A percentile compares a stretch with the other conserved stretches of the same genome.
These are phyloP conservation scores for Cerceris rybyensis DNA, from an alignment of 2,888 invertebrate genomes.

Conservation along the genomic window DNA sequence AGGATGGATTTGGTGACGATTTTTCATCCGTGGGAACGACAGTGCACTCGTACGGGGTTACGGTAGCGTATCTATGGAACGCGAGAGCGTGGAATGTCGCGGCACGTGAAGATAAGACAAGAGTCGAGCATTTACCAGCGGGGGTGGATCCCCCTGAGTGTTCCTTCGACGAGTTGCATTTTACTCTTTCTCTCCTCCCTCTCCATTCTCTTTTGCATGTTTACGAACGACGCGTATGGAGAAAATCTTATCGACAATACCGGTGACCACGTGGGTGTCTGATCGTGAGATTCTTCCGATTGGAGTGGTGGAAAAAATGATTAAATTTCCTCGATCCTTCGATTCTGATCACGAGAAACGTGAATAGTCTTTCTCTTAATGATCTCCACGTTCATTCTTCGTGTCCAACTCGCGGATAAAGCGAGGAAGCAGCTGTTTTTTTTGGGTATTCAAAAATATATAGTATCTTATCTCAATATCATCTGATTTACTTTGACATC, in stretches of 20 bases:
- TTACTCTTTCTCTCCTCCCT: background rate
- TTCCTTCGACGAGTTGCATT: background rate
- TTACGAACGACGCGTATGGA: slow-evolving; percentile 43
- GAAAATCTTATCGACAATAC: slow-evolving; percentile 13
- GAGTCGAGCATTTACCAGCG: slow-evolving; percentile 39
- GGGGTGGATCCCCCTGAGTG: slow-evolving; percentile 39
- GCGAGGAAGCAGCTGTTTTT: background rate
- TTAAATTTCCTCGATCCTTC: slow-evolving; percentile 7
- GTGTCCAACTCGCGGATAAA: too few species aligned
- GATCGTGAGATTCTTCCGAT: background rate
- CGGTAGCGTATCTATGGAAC: slow-evolving; percentile 53
- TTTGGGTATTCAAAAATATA: background rate
- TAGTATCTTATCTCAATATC: slow-evolving; percentile 11
- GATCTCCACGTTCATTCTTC: background rate
- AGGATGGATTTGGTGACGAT: background rate
- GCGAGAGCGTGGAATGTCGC: slow-evolving; percentile 55
- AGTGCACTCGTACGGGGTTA: slow-evolving; percentile 28
- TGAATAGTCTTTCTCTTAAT: background rate
- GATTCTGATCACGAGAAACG: background rate
- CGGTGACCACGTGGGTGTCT: slow-evolving; percentile 34
- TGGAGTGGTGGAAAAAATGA: background rate
- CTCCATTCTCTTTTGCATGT: slow-evolving; percentile 35
- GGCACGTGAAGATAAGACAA: slow-evolving; percentile 59
- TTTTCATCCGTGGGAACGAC: slow-evolving; percentile 49
- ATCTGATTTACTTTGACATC: slow-evolving; percentile 13